Conservation (phyloP, 2,113 vertebrate species). For the Megaceryle torquata region DNA sequence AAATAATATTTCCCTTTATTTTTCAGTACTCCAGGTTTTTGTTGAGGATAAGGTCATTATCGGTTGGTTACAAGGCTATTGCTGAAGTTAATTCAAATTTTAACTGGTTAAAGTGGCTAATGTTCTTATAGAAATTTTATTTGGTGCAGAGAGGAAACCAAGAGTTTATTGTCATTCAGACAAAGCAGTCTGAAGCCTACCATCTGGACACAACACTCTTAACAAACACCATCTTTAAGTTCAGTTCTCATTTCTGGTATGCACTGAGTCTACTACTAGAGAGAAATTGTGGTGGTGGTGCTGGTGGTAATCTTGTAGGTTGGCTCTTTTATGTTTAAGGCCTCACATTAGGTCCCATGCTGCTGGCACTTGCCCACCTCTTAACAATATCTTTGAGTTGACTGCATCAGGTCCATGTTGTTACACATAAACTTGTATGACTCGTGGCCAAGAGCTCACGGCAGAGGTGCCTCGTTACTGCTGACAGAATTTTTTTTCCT, state of each 20-base stretch:
- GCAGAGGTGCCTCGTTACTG: background rate
- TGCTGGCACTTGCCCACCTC: background rate
- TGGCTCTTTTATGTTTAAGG: background rate
- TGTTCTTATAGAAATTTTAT: background rate
- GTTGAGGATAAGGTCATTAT: background rate
- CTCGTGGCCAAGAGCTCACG: background rate
- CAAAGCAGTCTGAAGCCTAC: background rate
- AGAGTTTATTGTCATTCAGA: background rate
- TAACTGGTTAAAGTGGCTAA: background rate
- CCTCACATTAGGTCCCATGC: background rate
- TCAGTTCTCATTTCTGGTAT: background rate
- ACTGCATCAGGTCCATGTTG: background rate
- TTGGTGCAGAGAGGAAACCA: background rate
- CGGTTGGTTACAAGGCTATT: background rate
- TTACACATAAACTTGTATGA: background rate
- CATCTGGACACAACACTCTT: background rate
- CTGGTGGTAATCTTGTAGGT: background rate
- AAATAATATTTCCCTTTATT: background rate
- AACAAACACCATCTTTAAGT: background rate
- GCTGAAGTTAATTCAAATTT: background rate
- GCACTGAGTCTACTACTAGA: background rate
- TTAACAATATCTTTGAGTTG: background rate
- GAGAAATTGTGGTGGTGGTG: background rate
- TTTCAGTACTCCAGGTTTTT: background rate
- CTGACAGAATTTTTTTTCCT: background rate